A percentile compares a stretch with the other conserved stretches of the same genome.
Evolutionary conservation across 2,113 vertebrate species (phyloP).

Genomic region (Pangasianodon gigas): DNA sequence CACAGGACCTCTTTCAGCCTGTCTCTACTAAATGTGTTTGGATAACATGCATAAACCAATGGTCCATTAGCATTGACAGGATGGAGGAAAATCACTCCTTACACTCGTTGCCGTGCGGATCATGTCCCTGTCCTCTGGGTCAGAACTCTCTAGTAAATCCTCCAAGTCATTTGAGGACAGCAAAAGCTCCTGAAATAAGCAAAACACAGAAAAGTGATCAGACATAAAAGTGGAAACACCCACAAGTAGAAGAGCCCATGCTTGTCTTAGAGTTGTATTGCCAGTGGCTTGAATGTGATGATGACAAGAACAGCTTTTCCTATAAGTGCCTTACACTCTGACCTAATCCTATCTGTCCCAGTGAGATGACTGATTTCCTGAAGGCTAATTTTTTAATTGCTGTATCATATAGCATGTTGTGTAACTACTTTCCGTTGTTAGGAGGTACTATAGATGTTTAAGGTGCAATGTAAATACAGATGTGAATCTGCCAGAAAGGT

Average conservation of each 20-base stretch:
- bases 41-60: background rate
- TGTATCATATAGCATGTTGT: background rate
- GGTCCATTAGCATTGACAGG: background rate
- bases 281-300: background rate
- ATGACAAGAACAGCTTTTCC: background rate
- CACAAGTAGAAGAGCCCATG: conserved; percentile 5
- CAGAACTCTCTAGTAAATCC: conserved; percentile 58
- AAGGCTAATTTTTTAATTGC: background rate
- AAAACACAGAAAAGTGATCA: conserved; percentile 33
- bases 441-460: background rate
- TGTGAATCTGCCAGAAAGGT: background rate
- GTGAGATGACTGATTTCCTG: background rate
- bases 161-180: conserved; percentile 75
- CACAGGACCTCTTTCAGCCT: background rate
- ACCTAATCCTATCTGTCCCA: conserved; percentile 8
- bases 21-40: background rate
- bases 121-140: conserved; percentile 46
- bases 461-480: background rate
- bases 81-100: conserved; percentile 42
- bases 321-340: background rate
- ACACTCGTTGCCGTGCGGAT: conserved; percentile 52
- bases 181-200: conserved; percentile 61
- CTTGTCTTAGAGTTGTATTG: background rate
- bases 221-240: conserved; percentile 33
- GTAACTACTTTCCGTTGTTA: background rate